Evolutionary conservation across 2,888 invertebrate species (phyloP).

Genomic region (Tenthredo notha): DNA sequence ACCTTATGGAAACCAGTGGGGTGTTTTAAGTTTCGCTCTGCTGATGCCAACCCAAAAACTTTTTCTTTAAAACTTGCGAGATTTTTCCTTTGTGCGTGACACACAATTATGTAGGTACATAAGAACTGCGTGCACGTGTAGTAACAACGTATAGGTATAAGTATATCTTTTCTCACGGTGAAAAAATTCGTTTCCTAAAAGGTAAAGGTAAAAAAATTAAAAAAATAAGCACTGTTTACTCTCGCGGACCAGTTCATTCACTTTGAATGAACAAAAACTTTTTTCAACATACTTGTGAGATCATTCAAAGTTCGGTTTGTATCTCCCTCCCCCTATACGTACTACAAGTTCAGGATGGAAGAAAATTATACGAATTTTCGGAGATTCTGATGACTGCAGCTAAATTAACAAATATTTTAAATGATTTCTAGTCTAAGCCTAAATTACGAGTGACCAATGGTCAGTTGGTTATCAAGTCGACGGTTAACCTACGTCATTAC

Average conservation of each 20-base stretch:
- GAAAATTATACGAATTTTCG: too few relatives aligned
- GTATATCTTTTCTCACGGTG: background rate
- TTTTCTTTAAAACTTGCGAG: background rate
- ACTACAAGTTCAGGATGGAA: too few relatives aligned
- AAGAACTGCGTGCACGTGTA: background rate
- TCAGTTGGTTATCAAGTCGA: too few relatives aligned
- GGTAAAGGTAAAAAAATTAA: too few relatives aligned
- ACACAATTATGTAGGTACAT: background rate
- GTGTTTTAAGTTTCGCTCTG: background rate
- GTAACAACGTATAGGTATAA: background rate
- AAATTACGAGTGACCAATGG: too few relatives aligned
- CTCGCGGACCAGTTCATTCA: background rate
- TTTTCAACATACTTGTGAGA: background rate
- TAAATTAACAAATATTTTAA: too few relatives aligned
- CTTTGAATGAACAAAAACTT: background rate
- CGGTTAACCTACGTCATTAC: too few relatives aligned
- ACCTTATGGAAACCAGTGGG: background rate
- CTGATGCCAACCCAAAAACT: background rate
- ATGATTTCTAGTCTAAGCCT: too few relatives aligned
- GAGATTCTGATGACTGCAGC: too few relatives aligned
- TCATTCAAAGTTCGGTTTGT: too few relatives aligned
- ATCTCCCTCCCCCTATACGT: too few relatives aligned
- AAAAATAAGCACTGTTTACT: background rate
- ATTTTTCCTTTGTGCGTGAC: constrained; percentile 12
- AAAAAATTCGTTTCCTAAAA: background rate